Percentiles rank a stretch among this genome's conserved stretches.
phyloP scores from a whole-genome alignment of 2,797 vertebrate species.

The Typhlichthys eigenmanni region DNA sequence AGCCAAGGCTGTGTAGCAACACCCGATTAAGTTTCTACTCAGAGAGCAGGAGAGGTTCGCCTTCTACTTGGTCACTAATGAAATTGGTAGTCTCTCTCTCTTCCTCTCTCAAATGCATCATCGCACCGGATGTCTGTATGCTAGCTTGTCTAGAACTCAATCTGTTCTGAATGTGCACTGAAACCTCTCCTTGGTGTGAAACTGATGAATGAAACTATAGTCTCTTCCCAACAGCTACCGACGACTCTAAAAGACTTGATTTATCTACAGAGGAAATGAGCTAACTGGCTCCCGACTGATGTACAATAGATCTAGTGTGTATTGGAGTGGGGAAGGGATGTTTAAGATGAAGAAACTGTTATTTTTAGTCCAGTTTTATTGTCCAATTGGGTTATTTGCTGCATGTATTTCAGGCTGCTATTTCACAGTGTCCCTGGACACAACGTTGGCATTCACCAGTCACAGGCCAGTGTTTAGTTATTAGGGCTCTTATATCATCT shows the following conservation, averaged over 20 bases:
- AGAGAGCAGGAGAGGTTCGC: constrained; percentile 26
- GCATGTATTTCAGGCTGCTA: background rate
- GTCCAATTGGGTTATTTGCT: too few relatives aligned
- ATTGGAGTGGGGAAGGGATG: too few relatives aligned
- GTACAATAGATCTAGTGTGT: background rate
- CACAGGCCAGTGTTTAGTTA: too few relatives aligned
- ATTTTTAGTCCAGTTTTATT: background rate
- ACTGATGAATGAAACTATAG: too few relatives aligned
- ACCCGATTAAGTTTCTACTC: constrained; percentile 63
- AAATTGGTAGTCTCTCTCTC: constrained; percentile 71
- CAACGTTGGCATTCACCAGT: too few relatives aligned
- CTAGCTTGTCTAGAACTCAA: constrained; percentile 65
- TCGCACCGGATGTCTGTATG: constrained; percentile 55
- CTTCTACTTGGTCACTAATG: constrained; percentile 70
- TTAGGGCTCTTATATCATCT: too few relatives aligned
- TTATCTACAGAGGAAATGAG: background rate
- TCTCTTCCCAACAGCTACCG: background rate
- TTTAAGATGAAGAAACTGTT: background rate
- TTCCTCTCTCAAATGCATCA: background rate
- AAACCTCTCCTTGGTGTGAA: too few relatives aligned
- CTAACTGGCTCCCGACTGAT: background rate
- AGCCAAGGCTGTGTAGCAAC: background rate
- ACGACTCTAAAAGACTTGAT: background rate
- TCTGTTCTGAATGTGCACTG: constrained; percentile 60
- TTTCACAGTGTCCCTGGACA: too few relatives aligned